Evolutionary conservation across 2,888 invertebrate genomes (phyloP), one percentile per base, ranked within the genome.

Genomic region (Macaria liturata): DNA sequence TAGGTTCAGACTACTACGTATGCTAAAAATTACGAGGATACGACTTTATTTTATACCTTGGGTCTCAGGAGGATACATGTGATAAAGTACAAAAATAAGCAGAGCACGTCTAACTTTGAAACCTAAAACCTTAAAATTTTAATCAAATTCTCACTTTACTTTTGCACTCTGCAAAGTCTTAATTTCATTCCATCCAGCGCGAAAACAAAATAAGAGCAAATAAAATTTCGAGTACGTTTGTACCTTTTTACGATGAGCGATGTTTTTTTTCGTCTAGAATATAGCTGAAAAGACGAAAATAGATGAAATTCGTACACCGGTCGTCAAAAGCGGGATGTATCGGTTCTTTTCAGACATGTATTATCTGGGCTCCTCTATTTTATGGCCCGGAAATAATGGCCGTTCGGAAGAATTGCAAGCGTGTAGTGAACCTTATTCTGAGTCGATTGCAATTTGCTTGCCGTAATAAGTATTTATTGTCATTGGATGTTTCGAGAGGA

Each of bases 321-420:
- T 61, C 62, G 67, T 73, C 72, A 72, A 68, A 71, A 66, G 55
- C 64, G 67, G 68, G 61, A 72, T 70, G 65, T 67, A 64, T 66
- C 61, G 57, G 65, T 53, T 63, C 56, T 56, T 61, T 61, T 49
- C 49, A 54, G 64, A 68, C n/a, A n/a, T n/a, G n/a, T 71, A 52
- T 55, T 59, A 55, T 55, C 59, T 52, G 51, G 51, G 49, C 40
- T 59, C 51, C 69, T 52, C 34, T 55, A 52, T 46, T 55, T 55
- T 49, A 59, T 59, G 52, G 46, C 9, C 30, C 39, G 59, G 59
- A 59, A 59, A 44, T 58, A 58, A 58, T 58, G 50, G 49, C 49
- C 43, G 37, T 57, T 34, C 31, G 47, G 51, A 4, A 31, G 57
- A 46, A 57, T 52, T 40, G 57, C 51, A 57, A 57, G 46, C 46